phyloP scores from a whole-genome alignment of 2,797 vertebrate genomes.

The Dermochelys coriacea region DNA sequence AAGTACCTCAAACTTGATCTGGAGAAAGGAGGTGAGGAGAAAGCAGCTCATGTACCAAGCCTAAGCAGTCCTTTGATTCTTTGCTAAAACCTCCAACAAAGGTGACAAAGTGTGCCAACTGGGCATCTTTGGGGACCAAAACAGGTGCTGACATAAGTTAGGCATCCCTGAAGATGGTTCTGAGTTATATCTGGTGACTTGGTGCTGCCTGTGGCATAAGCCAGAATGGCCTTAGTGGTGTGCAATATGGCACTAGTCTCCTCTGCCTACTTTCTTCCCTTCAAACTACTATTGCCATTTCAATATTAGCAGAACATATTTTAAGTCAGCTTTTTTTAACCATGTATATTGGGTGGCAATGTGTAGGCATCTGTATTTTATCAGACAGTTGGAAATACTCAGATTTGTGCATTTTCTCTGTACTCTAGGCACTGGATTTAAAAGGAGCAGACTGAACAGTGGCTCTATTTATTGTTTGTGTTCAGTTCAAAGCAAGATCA shows the following conservation, averaged over 20 bases:
- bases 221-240: background rate
- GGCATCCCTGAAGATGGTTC: background rate
- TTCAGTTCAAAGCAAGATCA: background rate
- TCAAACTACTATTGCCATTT: constrained; percentile 64
- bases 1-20: background rate
- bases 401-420: constrained; percentile 52
- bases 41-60: background rate
- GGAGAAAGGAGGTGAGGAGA: background rate
- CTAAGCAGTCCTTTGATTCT: background rate
- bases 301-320: constrained; percentile 57
- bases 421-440: constrained; percentile 41
- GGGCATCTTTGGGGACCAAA: background rate
- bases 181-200: background rate
- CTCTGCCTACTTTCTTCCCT: constrained; percentile 24
- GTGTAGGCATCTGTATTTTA: constrained; percentile 49
- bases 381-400: constrained; percentile 61
- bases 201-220: background rate
- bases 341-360: constrained; percentile 55
- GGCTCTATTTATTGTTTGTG: background rate
- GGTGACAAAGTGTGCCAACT: background rate
- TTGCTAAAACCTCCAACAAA: background rate
- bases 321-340: constrained; percentile 59
- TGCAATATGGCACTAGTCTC: background rate
- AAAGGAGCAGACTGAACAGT: constrained; percentile 18
- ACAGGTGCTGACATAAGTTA: background rate